Evolutionary conservation across 2,113 vertebrate species (phyloP).

Genomic region (Danionella cerebrum): DNA sequence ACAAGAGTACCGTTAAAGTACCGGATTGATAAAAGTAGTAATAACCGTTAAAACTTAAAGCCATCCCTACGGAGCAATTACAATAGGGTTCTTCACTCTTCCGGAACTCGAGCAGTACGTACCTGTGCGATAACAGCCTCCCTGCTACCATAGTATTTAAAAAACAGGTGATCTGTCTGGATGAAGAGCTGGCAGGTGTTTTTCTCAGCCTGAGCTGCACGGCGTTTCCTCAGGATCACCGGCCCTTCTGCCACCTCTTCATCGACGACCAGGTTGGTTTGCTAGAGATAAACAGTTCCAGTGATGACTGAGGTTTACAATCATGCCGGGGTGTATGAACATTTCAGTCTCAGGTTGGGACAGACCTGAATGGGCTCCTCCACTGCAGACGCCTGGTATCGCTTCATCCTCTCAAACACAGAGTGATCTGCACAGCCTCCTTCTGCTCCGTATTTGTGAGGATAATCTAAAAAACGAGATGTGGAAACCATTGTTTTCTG

Average conservation of each 20-base stretch:
- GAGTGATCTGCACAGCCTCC: constrained; percentile 81
- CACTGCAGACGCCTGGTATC: constrained; percentile 72
- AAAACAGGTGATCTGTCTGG: constrained; percentile 94
- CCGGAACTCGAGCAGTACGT: too few relatives aligned
- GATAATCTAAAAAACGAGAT: constrained; percentile 62
- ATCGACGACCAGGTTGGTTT: constrained; percentile 22
- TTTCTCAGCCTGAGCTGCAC: constrained; percentile 78
- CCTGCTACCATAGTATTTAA: constrained; percentile 74
- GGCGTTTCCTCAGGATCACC: constrained; percentile 77
- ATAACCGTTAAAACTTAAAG: too few relatives aligned
- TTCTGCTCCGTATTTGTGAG: constrained; percentile 79
- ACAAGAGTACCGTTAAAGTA: too few relatives aligned
- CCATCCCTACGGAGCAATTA: too few relatives aligned
- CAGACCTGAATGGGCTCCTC: constrained; percentile 49
- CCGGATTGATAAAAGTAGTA: too few relatives aligned
- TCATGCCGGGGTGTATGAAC: too few relatives aligned
- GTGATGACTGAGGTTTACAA: too few relatives aligned
- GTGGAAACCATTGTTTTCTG: too few relatives aligned
- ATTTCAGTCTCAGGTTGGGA: background rate
- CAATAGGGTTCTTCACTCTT: too few relatives aligned
- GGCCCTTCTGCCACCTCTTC: constrained; percentile 51
- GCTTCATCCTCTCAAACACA: constrained; percentile 79
- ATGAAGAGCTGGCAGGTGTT: constrained; percentile 95
- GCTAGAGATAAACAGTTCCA: constrained; percentile 43
- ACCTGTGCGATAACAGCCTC: constrained; percentile 96